Base-by-base conservation (phyloP, 2,113 vertebrate genomes). In the Myiopsitta monachus region DNA sequence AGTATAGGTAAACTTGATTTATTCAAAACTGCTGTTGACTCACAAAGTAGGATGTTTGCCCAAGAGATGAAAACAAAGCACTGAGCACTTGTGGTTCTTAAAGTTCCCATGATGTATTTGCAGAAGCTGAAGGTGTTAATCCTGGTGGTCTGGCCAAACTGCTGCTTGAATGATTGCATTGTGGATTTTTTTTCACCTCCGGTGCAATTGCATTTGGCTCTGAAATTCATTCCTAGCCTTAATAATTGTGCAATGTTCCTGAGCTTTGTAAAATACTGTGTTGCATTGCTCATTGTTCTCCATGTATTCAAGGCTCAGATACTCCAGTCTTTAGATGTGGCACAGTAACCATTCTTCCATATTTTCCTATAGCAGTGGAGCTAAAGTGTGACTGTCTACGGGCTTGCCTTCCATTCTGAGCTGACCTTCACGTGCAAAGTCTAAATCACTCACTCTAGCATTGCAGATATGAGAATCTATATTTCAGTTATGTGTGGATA, bases 101-200 rank as follows among this genome's bases (percentile, higher is more conserved):
- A 43, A 64, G 43, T 75, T 86, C 38, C 1, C 1, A 6, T 92
- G 70, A 55, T 62, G 61, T 62, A n/a, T 92, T 89, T 91, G 69
- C 41, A 96, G 81, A 82, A 76, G 12, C 18, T 77, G 64, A 49
- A 92, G 64, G n/a, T 95, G 75, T 89, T 93, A 91, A 94, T 88
- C 63, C 54, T 59, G 39, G 31, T 81, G 84, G n/a, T 63, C 28
- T 80, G 59, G 61, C 41, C 67, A 83, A 67, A 54, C 54, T 79
- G 39, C 77, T 87, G 41, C 73, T 70, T 59, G 87, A 75, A 51
- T 46, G 39, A 43, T 62, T 52, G 46, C 44, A 46, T 61, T 49
- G 49, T 52, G 62, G 55, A 31, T 89, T 90, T 83, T 75, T 57
- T 41, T 77, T 76, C 75, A 43, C 27, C 39, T 80, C 68, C 31